Evolutionary conservation across 1,140 invertebrate genomes (phyloP), one percentile per base, ranked within the genome.

Genomic region (Papilio polyxenes): DNA sequence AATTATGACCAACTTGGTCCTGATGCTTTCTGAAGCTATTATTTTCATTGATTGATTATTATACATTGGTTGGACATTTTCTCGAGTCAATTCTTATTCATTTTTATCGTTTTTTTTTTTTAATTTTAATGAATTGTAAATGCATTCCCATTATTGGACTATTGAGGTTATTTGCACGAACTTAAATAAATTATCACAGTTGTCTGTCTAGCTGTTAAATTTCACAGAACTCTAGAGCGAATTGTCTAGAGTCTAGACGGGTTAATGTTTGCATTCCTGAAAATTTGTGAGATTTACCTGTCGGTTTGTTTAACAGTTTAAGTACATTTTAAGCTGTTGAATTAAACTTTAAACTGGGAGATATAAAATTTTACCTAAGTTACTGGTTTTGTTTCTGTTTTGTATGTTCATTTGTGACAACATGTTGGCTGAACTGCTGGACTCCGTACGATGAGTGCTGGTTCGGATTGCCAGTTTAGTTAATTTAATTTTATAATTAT

Each of bases 191-290:
- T 72, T 17, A 15, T 31, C 20, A 65, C 9, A 13, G 11, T 65
- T 65, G 5, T 72, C 31, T 72, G 31, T 72, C 65, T 40, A 37
- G 10, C 31, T 72, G 65, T 72, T 72, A 37, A 40, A 37, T 37
- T 72, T 72, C 65, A 37, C 31, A 37, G 65, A 72, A 37, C 65
- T 10, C 11, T 37, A 37, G 40, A 40, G 31, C 13, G 31, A 37
- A 72, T 72, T 37, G 65, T 72, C 31, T 72, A 31, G 4, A 72
- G 23, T 72, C 65, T 72, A 72, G 65, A 72, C 65, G 65, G 13
- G 37, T 37, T 65, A 37, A 31, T 31, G 23, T 69, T 31, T 15
- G 65, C 31, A 15, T 72, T 37, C 65, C 65, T 37, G 65, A 37
- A 72, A 15, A 15, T 69, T 69, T 72, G 11, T 40, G n/a, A 72